Conservation (phyloP, 1,140 invertebrate species). For the Calephelis nemesis region DNA sequence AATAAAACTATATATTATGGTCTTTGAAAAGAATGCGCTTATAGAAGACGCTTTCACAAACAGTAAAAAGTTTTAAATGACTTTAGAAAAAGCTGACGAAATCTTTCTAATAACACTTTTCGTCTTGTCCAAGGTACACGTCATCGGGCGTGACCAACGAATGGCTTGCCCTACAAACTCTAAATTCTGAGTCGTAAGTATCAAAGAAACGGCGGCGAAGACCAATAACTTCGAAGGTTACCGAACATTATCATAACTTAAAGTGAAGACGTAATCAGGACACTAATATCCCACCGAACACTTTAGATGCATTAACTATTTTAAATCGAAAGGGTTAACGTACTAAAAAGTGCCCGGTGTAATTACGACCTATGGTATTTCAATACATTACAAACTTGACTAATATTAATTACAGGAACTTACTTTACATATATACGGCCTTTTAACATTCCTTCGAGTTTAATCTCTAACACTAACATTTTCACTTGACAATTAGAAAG, state of each 20-base stretch:
- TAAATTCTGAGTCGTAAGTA: conserved; percentile 78
- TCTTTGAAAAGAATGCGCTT: neutral
- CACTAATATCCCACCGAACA: conserved; percentile 65
- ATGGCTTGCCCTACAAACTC: conserved; percentile 78
- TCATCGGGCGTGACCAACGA: conserved; percentile 77
- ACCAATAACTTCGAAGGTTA: conserved; percentile 60
- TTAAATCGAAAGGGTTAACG: conserved; percentile 62
- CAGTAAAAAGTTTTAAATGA: conserved; percentile 13
- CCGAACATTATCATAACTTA: conserved; percentile 73
- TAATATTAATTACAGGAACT: conserved; percentile 4
- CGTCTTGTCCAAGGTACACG: conserved; percentile 79
- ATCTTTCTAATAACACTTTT: conserved; percentile 76
- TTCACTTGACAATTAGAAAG: neutral
- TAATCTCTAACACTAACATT: neutral
- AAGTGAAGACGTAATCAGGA: conserved; percentile 70
- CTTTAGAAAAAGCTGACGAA: conserved; percentile 31
- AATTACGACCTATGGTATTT: conserved; percentile 42
- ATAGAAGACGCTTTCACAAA: neutral
- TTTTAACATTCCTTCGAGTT: conserved; percentile 3
- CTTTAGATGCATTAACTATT: conserved; percentile 66
- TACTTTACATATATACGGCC: neutral
- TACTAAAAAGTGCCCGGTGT: conserved; percentile 15
- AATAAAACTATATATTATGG: neutral
- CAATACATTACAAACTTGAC: conserved; percentile 38
- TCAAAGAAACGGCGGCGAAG: conserved; percentile 58